phyloP scores from a whole-genome alignment of 2,113 vertebrate genomes.

The Plotosus lineatus region DNA sequence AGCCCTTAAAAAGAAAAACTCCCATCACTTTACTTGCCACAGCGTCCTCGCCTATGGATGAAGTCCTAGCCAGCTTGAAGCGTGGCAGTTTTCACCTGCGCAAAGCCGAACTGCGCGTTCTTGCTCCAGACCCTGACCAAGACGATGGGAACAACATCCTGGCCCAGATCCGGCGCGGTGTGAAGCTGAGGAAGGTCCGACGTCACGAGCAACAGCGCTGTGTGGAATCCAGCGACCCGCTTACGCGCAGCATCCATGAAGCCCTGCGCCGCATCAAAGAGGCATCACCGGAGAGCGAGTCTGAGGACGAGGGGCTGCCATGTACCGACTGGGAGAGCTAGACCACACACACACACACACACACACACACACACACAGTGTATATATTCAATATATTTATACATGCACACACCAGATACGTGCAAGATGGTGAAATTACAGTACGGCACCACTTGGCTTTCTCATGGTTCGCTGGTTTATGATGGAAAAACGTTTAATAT shows the following conservation, averaged over 20 bases:
- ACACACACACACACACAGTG: not conserved
- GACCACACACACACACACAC: constrained; percentile 26
- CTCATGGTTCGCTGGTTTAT: not conserved
- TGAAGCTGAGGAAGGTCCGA: constrained; percentile 91
- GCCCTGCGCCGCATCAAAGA: constrained; percentile 95
- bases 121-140: constrained; percentile 89
- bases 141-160: constrained; percentile 95
- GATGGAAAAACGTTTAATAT: constrained; percentile 1
- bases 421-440: not conserved
- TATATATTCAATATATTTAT: constrained; percentile 6
- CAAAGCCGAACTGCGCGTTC: constrained; percentile 92
- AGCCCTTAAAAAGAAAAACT: not conserved
- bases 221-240: constrained; percentile 82
- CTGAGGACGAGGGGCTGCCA: constrained; percentile 90
- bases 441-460: not conserved
- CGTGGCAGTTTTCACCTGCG: constrained; percentile 94
- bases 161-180: constrained; percentile 95
- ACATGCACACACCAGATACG: constrained; percentile 27
- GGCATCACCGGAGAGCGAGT: constrained; percentile 94
- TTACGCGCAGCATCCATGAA: constrained; percentile 97
- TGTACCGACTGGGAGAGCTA: constrained; percentile 96
- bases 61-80: constrained; percentile 95
- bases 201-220: constrained; percentile 82
- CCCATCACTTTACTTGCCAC: too few relatives aligned
- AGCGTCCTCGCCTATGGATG: constrained; percentile 98